Conservation (phyloP, 2,113 vertebrate genomes). For the Suricata suricatta region DNA sequence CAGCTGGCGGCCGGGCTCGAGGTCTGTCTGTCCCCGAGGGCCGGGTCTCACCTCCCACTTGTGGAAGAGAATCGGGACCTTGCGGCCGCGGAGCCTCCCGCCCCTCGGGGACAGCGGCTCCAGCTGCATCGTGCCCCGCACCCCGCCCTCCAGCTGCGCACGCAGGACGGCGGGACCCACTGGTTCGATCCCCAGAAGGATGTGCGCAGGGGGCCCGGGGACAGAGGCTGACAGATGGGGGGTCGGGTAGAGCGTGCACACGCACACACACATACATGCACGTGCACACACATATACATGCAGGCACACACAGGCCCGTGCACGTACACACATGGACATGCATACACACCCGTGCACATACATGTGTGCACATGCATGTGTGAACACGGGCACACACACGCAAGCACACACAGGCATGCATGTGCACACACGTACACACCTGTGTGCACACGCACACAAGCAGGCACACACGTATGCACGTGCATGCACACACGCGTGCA, state of each 20-base stretch:
- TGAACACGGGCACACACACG: not conserved
- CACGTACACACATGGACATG: too few relatives aligned
- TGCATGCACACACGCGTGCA: too few relatives aligned
- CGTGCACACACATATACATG: not conserved
- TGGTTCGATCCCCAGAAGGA: too few relatives aligned
- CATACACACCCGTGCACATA: too few relatives aligned
- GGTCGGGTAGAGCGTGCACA: fast-evolving
- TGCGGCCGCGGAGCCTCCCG: not conserved
- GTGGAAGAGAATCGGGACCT: too few relatives aligned
- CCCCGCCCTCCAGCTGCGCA: too few relatives aligned
- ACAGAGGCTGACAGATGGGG: fast-evolving
- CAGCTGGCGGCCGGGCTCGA: not conserved
- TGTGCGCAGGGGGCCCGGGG: too few relatives aligned
- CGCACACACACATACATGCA: not conserved
- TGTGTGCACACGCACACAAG: too few relatives aligned
- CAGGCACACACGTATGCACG: not conserved
- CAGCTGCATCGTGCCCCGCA: fast-evolving
- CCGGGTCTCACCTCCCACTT: not conserved
- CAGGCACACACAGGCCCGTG: too few relatives aligned
- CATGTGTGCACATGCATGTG: too few relatives aligned
- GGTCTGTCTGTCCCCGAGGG: not conserved
- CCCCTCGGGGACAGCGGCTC: not conserved
- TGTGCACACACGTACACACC: too few relatives aligned
- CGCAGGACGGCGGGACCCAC: fast-evolving
- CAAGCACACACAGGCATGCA: too few relatives aligned